A percentile compares a stretch with the other conserved stretches of the same genome.
These are phyloP conservation scores for Leucoraja erinaceus DNA, from an alignment of 2,113 vertebrate species.

Conservation along the genomic window DNA sequence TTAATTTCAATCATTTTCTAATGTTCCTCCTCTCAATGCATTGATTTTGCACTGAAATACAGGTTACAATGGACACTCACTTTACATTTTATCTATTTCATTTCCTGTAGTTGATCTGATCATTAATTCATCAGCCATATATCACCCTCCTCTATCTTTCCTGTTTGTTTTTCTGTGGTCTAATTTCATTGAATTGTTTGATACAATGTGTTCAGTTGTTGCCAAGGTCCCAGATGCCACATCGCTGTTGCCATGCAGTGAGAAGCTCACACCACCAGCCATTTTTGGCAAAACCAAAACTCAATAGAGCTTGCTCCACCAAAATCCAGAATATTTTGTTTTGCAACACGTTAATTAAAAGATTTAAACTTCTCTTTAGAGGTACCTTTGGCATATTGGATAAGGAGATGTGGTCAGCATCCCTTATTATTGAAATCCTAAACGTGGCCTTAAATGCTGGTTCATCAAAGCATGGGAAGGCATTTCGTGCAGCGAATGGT, in stretches of 20 bases:
- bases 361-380: not conserved
- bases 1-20: not conserved
- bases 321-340: not conserved
- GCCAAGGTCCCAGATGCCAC: too few species aligned
- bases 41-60: not conserved
- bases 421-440: slow-evolving; percentile 71
- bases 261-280: too few species aligned
- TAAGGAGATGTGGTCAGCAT: slow-evolving; percentile 65
- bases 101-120: too few species aligned
- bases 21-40: not conserved
- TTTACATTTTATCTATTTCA: too few species aligned
- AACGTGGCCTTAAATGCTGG: slow-evolving; percentile 89
- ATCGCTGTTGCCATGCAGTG: too few species aligned
- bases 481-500: slow-evolving; percentile 79
- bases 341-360: not conserved
- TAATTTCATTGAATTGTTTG: too few species aligned
- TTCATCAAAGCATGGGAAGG: slow-evolving; percentile 97
- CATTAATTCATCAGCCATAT: too few species aligned
- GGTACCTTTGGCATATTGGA: slow-evolving; percentile 95
- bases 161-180: too few species aligned
- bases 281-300: too few species aligned
- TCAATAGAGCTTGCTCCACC: too few species aligned
- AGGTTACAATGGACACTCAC: not conserved
- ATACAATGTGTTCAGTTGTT: too few species aligned
- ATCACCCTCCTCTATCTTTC: too few species aligned